Evolutionary conservation across 2,113 vertebrate species (phyloP).

Genomic region (Nibea coibor): DNA sequence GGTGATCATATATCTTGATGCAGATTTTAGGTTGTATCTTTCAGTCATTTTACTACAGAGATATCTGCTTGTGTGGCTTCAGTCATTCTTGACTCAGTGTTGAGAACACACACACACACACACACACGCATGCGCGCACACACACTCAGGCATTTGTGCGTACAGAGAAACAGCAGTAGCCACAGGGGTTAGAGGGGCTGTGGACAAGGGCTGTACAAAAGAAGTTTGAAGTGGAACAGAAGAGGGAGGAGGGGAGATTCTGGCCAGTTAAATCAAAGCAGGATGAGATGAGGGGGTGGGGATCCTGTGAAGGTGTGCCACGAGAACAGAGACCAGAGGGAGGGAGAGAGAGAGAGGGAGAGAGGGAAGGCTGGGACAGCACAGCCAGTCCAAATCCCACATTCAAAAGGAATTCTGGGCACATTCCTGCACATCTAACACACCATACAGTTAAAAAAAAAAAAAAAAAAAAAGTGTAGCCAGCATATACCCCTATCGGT

Average conservation of each 20-base stretch:
- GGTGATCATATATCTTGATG: background rate
- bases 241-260: slow-evolving; percentile 63
- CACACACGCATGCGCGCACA: slow-evolving; percentile 27
- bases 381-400: slow-evolving; percentile 69
- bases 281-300: slow-evolving; percentile 59
- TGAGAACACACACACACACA: slow-evolving; percentile 22
- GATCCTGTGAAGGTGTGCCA: slow-evolving; percentile 80
- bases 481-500: background rate
- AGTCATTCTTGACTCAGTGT: slow-evolving; percentile 5
- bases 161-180: slow-evolving; percentile 55
- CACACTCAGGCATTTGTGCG: slow-evolving; percentile 51
- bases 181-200: slow-evolving; percentile 59
- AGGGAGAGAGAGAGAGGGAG: background rate
- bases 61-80: slow-evolving; percentile 13
- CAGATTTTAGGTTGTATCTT: background rate
- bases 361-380: slow-evolving; percentile 38
- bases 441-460: slow-evolving; percentile 52
- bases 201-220: slow-evolving; percentile 68
- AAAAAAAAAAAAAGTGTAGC: slow-evolving; percentile 46
- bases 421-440: slow-evolving; percentile 77
- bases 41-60: background rate
- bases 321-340: slow-evolving; percentile 38
- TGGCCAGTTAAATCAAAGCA: slow-evolving; percentile 77
- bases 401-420: slow-evolving; percentile 71
- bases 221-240: slow-evolving; percentile 75